These are phyloP conservation scores for Parapristionchus giblindavisi DNA, from an alignment of 2,888 invertebrate genomes.

Conservation along the genomic window DNA sequence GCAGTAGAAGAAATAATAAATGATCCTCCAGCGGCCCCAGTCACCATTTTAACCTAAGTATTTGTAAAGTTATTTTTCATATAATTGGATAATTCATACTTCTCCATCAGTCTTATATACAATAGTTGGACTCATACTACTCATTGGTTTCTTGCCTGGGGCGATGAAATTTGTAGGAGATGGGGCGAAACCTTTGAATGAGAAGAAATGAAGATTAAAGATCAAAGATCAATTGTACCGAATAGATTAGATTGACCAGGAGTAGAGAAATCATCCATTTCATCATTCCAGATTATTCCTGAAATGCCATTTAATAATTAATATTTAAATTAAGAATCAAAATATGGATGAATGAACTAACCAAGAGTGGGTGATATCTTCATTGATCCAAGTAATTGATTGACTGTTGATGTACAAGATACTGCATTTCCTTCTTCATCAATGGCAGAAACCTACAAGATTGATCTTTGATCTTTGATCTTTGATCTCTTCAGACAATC, in stretches of 20 bases:
- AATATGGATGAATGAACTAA: neutral
- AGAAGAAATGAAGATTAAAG: slow-evolving; percentile 1
- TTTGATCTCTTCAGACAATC: neutral
- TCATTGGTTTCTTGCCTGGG: slow-evolving; percentile 84
- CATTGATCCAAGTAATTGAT: slow-evolving; percentile 72
- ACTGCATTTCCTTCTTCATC: slow-evolving; percentile 86
- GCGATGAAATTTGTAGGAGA: slow-evolving; percentile 84
- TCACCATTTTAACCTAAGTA: slow-evolving; percentile 76
- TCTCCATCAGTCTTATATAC: slow-evolving; percentile 75
- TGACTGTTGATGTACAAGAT: slow-evolving; percentile 88
- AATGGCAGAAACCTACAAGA: slow-evolving; percentile 87
- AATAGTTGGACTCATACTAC: slow-evolving; percentile 88
- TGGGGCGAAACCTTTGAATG: slow-evolving; percentile 73
- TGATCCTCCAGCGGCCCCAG: slow-evolving; percentile 89
- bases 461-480: neutral
- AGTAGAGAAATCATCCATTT: slow-evolving; percentile 74
- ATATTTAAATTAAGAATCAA: neutral
- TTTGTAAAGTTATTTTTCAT: neutral
- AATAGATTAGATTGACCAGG: slow-evolving; percentile 49
- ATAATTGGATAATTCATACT: neutral
- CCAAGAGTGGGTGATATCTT: slow-evolving; percentile 39
- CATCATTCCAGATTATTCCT: slow-evolving; percentile 68
- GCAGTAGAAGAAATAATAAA: slow-evolving; percentile 85
- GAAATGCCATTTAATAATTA: neutral
- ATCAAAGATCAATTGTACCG: neutral